phyloP scores from a whole-genome alignment of 1,140 invertebrate genomes.

The Eufriesea mexicana region DNA sequence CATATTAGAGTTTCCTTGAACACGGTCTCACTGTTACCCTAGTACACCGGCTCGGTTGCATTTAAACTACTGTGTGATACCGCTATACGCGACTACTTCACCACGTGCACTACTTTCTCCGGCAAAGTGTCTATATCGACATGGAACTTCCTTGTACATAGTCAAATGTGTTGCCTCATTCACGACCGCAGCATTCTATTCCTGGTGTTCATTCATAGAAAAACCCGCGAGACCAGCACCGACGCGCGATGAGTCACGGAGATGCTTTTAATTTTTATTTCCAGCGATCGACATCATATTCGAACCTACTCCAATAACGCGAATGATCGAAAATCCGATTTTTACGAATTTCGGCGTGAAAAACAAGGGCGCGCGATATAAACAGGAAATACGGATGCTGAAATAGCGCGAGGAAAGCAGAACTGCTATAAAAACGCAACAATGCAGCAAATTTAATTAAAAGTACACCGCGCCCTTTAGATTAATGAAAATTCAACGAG shows the following conservation, averaged over 20 bases:
- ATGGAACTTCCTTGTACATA: slow-evolving; percentile 15
- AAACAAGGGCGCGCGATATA: not conserved
- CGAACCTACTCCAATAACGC: not conserved
- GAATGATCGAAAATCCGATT: not conserved
- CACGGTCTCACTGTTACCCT: not conserved
- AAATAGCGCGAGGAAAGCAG: not conserved
- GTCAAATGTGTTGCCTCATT: slow-evolving; percentile 36
- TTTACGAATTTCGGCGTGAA: too few species aligned
- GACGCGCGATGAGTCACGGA: slow-evolving; percentile 2
- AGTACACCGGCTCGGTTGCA: too few species aligned
- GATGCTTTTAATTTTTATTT: not conserved
- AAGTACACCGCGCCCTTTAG: not conserved
- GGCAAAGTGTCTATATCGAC: not conserved
- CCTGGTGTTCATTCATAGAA: slow-evolving; percentile 56
- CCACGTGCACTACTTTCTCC: slow-evolving; percentile 13
- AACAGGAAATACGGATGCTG: not conserved
- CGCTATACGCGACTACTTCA: not conserved
- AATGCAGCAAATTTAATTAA: not conserved
- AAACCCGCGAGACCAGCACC: slow-evolving; percentile 25
- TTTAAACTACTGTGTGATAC: not conserved
- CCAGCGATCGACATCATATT: too few species aligned
- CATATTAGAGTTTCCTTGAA: not conserved
- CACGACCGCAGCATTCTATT: slow-evolving; percentile 38
- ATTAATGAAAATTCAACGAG: slow-evolving; percentile 14
- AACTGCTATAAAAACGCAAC: not conserved